Evolutionary conservation across 2,797 vertebrate species (phyloP).

Genomic region (Bradypodion ventrale): DNA sequence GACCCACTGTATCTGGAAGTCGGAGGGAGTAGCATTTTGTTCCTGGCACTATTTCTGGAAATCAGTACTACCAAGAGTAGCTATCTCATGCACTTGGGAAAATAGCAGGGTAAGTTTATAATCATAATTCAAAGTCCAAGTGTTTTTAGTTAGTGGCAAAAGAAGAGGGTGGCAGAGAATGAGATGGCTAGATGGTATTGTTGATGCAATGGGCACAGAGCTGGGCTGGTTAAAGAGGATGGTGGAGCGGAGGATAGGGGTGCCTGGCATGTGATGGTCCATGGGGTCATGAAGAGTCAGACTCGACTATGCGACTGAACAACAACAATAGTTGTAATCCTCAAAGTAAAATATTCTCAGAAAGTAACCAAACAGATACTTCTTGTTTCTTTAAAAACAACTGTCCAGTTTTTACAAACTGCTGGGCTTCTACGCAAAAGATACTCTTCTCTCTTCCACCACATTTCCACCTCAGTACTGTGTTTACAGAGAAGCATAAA

Average conservation of each 20-base stretch:
- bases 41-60: slow-evolving; percentile 52
- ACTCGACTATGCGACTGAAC: too few species aligned
- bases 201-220: too few species aligned
- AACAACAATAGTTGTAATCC: too few species aligned
- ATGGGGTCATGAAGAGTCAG: too few species aligned
- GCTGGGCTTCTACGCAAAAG: neutral
- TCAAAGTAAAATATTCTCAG: too few species aligned
- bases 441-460: neutral
- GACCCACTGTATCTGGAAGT: slow-evolving; percentile 49
- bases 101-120: neutral
- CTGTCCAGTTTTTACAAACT: neutral
- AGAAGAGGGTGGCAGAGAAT: too few species aligned
- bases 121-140: too few species aligned
- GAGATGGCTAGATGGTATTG: too few species aligned
- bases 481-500: neutral
- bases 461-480: neutral
- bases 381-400: neutral
- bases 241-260: too few species aligned
- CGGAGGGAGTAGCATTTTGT: slow-evolving; percentile 26
- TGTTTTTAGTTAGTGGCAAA: too few species aligned
- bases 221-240: too few species aligned
- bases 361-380: neutral
- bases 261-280: too few species aligned
- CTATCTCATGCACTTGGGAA: slow-evolving; percentile 27
- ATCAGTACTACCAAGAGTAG: slow-evolving; percentile 42